Evolutionary conservation across 2,888 invertebrate genomes (phyloP), one percentile per base, ranked within the genome.

Genomic region (Pristionchus mayeri): DNA sequence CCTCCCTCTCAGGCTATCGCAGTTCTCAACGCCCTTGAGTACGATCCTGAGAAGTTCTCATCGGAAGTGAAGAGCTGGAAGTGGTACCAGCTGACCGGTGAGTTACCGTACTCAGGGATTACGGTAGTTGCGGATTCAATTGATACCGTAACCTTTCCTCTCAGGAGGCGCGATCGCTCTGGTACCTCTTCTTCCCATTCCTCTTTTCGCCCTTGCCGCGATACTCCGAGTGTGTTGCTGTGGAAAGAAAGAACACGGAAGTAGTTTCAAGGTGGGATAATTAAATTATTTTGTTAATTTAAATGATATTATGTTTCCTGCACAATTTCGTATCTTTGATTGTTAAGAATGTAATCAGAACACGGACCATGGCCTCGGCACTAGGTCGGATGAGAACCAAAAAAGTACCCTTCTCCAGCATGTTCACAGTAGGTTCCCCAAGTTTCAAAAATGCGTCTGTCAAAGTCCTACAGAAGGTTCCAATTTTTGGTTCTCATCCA

Each of bases 101-200:
- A 57, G 81, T 67, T 60, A 30, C 27, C 30, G 30, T 27, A 21
- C n/a, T n/a, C 9, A n/a, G 57, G 11, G 30, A 60, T 7, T 30
- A 63, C 37, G 13, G 63, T 63, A 57, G 27, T 4, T 57, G 27
- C 67, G 37, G 40, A 16, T 9, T 0, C 24, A 44, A 7, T 13
- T 44, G 27, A 75, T 13, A 37, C 34, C 24, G 18, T 44, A 75
- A 24, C 48, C 16, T 50, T 40, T 52, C 71, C 34, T 7, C 37
- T 48, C 67, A 83, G 90, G 92, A 76, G 88, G 88, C 50, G 89
- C 90, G 21, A 86, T 93, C 50, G 93, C 93, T 13, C 84, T 91
- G 40, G 86, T 90, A 0, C 93, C 93, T 30, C 76, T 93, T 13
- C 63, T 93, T 0, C 93, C 93, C 7, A 93, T 93, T 78, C 91